Evolutionary conservation across 2,113 vertebrate species (phyloP).

Genomic region (Hippocampus comes): DNA sequence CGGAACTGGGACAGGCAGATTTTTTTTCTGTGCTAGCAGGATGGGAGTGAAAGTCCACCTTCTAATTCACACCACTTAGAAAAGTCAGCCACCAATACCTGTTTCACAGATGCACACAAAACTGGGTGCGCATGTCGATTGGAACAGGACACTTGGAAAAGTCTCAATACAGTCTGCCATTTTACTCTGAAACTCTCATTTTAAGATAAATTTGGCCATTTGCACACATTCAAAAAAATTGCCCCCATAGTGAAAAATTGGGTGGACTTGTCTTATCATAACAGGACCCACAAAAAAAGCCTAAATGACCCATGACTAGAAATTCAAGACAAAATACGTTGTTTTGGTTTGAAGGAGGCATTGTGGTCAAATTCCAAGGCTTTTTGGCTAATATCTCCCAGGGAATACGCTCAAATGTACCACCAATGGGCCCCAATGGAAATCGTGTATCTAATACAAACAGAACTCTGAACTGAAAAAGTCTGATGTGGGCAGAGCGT

Average conservation of each 20-base stretch:
- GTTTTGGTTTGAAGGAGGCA: neutral
- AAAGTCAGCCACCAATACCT: too few species aligned
- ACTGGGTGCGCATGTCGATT: too few species aligned
- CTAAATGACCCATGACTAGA: neutral
- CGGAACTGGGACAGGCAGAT: too few species aligned
- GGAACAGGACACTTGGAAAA: too few species aligned
- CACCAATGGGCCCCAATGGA: neutral
- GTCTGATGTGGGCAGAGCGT: neutral
- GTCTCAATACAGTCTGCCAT: neutral
- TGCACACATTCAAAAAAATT: neutral
- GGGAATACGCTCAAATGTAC: neutral
- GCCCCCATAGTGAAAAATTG: neutral
- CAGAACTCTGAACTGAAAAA: neutral
- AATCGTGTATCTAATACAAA: neutral
- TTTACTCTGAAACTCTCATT: neutral
- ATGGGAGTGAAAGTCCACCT: too few species aligned
- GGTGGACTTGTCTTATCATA: neutral
- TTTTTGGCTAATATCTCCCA: too few species aligned
- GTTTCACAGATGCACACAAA: too few species aligned
- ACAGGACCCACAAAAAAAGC: neutral
- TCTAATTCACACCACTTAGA: too few species aligned
- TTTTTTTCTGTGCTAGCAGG: too few species aligned
- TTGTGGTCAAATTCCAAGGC: neutral
- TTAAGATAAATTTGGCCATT: neutral
- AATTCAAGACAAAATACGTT: neutral